Evolutionary conservation across 1,140 invertebrate genomes (phyloP).

Genomic region (Colletes gigas): DNA sequence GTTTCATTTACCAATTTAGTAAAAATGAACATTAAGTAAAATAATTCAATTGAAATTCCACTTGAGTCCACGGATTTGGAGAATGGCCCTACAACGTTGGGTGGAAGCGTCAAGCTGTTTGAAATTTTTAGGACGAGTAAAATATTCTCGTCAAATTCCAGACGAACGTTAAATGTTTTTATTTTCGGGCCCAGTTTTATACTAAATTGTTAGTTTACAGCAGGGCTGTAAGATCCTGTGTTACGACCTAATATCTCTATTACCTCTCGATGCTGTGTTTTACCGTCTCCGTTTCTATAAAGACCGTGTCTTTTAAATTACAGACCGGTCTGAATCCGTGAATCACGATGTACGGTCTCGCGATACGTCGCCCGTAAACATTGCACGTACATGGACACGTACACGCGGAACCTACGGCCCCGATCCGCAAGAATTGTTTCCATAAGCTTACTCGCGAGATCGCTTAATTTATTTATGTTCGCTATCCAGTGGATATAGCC

Average conservation of each 20-base stretch:
- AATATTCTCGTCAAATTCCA: background rate
- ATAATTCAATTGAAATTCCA: no score
- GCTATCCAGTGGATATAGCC: background rate
- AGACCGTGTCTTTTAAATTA: background rate
- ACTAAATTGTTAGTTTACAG: no score
- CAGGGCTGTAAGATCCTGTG: no score
- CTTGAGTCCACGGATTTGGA: no score
- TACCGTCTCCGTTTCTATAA: background rate
- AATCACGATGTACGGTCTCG: background rate
- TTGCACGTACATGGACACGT: background rate
- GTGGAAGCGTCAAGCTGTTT: no score
- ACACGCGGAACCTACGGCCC: no score
- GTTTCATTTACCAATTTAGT: no score
- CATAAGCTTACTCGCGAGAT: slow-evolving; percentile 18
- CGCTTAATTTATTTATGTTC: slow-evolving; percentile 29
- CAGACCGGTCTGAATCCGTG: background rate
- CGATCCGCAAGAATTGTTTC: slow-evolving; percentile 16
- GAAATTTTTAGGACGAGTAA: background rate
- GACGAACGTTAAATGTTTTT: no score
- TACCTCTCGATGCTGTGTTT: background rate
- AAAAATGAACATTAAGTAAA: no score
- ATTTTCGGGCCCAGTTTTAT: no score
- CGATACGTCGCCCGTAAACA: background rate
- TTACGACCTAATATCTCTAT: background rate
- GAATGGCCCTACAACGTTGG: no score